Conservation (phyloP, 2,888 invertebrate genomes). For the Periphyllus acericola region DNA sequence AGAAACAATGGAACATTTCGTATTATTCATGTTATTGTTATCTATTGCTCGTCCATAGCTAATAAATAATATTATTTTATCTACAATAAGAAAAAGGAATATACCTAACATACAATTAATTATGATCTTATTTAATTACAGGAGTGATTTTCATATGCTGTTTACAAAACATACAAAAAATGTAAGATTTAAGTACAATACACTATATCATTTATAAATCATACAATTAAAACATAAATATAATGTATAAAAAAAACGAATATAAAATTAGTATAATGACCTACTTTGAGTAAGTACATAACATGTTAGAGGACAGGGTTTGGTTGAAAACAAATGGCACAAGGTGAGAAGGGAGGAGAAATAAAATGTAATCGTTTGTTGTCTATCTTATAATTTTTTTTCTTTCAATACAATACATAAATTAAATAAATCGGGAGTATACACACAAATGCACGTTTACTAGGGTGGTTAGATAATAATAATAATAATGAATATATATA, state of each 20-base stretch:
- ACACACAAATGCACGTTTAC: constrained; percentile 51
- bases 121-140: constrained; percentile 25
- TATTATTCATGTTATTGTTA: constrained; percentile 33
- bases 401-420: constrained; percentile 34
- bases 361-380: constrained; percentile 32
- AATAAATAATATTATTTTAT: constrained; percentile 34
- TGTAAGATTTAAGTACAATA: constrained; percentile 34
- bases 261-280: constrained; percentile 44
- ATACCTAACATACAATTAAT: constrained; percentile 29
- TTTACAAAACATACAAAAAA: constrained; percentile 40
- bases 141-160: constrained; percentile 42
- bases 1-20: constrained; percentile 17
- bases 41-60: constrained; percentile 39
- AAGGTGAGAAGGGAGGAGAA: constrained; percentile 17
- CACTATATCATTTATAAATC: constrained; percentile 46
- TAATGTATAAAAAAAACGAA: constrained; percentile 57
- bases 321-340: constrained; percentile 48
- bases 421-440: constrained; percentile 30
- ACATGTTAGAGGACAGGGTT: constrained; percentile 26
- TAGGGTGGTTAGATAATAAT: constrained; percentile 35
- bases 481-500: constrained; percentile 45
- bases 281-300: constrained; percentile 51
- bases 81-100: constrained; percentile 29
- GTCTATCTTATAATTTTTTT: constrained; percentile 33
- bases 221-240: constrained; percentile 56